Evolutionary conservation across 1,140 invertebrate genomes (phyloP), one percentile per base, ranked within the genome.

Genomic region (Uloborus diversus): DNA sequence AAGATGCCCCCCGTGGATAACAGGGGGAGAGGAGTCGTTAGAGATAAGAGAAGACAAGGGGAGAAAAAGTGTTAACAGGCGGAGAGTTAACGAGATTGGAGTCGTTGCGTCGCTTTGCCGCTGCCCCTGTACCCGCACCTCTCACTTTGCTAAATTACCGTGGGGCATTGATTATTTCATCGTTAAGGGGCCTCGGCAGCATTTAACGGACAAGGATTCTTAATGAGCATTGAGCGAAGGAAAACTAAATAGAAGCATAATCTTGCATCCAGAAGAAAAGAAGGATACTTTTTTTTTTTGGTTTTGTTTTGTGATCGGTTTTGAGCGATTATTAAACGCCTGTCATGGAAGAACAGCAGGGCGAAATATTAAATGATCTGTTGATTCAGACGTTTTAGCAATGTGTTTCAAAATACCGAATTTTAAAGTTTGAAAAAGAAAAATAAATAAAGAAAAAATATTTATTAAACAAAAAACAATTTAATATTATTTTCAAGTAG

Each of bases 161-260:
- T 27, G 32, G 37, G 73, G 73, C 73, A 78, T 59, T 78, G 73
- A 78, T 78, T 78, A 78, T 78, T 78, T 62, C 27, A 49, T 78
- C 73, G 47, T 75, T 75, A 75, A 56, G 73, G 71, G 33, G 42
- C 73, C 33, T 28, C 23, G 42, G n/a, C n/a, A 23, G 73, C 30
- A 64, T 75, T 75, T 75, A 66, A 78, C 25, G 32, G 57, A n/a
- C 5, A n/a, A 20, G 23, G n/a, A n/a, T 9, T 7, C 49, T 53
- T 53, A 53, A 53, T 53, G 49, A 20, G 9, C 4, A 20, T 9
- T 14, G 49, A 17, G 49, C 49, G 4, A 9, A 17, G 17, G 9
- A 42, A 42, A 17, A 42, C 9, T 42, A 42, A 42, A 42, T 42
- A 42, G 0, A 42, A 42, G 37, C 17, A 42, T 42, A 42, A 42